Evolutionary conservation across 2,797 vertebrate species (phyloP).

Genomic region (Spatula clypeata): DNA sequence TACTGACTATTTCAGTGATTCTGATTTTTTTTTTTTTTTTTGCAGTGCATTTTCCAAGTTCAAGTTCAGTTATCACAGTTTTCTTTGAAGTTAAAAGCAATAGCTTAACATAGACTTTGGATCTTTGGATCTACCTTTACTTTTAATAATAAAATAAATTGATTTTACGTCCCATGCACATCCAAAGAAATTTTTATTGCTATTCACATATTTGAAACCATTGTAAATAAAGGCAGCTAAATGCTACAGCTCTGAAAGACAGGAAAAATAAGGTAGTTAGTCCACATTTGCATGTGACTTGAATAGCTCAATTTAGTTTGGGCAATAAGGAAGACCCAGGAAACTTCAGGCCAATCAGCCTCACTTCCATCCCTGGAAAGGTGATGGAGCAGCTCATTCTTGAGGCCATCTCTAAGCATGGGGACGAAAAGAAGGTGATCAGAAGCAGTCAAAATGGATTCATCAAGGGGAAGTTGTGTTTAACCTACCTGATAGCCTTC

Average conservation of each 20-base stretch:
- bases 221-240: not conserved
- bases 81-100: not conserved
- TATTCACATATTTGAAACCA: not conserved
- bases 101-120: not conserved
- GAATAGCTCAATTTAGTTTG: not conserved
- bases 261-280: not conserved
- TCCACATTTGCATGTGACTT: not conserved
- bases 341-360: no score
- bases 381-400: no score
- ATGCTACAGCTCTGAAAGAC: not conserved
- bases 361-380: no score
- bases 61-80: not conserved
- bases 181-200: not conserved
- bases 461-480: no score
- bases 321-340: no score
- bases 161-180: not conserved
- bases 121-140: not conserved
- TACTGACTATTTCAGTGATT: not conserved
- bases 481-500: no score
- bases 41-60: not conserved
- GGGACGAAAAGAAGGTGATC: no score
- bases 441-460: no score
- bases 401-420: no score
- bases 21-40: not conserved
- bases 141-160: constrained; percentile 1